A percentile compares a stretch with the other conserved stretches of the same genome.
Conservation (phyloP, 2,797 vertebrate genomes). For the Apodemus agrarius region DNA sequence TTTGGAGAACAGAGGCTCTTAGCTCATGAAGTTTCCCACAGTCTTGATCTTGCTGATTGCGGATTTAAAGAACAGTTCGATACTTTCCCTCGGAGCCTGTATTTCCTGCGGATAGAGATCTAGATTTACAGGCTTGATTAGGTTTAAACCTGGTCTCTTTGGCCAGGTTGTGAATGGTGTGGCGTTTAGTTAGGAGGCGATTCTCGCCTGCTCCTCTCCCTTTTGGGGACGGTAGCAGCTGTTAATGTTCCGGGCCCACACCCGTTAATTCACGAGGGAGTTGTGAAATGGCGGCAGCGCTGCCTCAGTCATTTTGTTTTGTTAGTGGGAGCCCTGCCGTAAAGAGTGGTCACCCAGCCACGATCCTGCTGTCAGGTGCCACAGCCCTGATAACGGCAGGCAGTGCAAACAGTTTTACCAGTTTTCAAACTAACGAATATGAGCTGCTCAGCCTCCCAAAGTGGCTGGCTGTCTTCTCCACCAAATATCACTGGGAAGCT, state of each 20-base stretch:
- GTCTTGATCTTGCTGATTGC: conserved; percentile 60
- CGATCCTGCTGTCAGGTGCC: neutral
- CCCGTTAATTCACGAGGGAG: conserved; percentile 4
- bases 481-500: neutral
- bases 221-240: conserved; percentile 49
- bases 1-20: conserved; percentile 49
- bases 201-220: neutral
- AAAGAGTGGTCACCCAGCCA: conserved; percentile 18
- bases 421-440: conserved; percentile 21
- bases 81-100: conserved; percentile 55
- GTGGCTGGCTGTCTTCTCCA: neutral
- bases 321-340: conserved; percentile 52
- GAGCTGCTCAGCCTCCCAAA: neutral
- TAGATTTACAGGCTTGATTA: conserved; percentile 60
- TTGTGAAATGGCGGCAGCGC: neutral
- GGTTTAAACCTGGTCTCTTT: conserved; percentile 59
- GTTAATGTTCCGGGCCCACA: neutral
- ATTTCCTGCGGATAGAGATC: conserved; percentile 59
- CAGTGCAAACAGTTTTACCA: neutral
- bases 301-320: conserved; percentile 44
- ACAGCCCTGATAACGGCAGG: conserved; percentile 3
- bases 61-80: conserved; percentile 61
- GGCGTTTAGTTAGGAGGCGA: conserved; percentile 12
- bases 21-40: conserved; percentile 32
- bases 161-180: conserved; percentile 46